Evolutionary conservation across 1,140 invertebrate genomes (phyloP), one percentile per base, ranked within the genome.

Genomic region (Drosophila pachea): DNA sequence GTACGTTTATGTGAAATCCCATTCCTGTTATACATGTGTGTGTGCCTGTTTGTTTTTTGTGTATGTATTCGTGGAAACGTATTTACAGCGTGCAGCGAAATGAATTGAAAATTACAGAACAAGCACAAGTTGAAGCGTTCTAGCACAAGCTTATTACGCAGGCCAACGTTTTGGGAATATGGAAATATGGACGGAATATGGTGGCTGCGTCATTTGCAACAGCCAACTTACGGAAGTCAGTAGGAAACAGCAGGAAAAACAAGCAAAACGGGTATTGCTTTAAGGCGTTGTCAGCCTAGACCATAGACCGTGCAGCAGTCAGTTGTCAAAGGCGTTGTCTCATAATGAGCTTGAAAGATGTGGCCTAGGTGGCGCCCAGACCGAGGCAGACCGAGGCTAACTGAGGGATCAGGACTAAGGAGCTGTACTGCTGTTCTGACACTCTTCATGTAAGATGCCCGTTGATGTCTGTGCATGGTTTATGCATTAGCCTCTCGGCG

Each of bases 381-480:
- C 73, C 22, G 22, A 22, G 22, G 22, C 22, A 22, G 22, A 22
- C 22, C 22, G 22, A 22, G 22, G 73, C 60, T 58, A 66, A 53
- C 65, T 33, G 50, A 42, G 62, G 38, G 14, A 73, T 64, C 58
- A 66, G 60, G 42, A 58, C 66, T 56, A 68, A 12, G 73, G 49
- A 52, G 42, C 53, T 14, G 36, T 52, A 35, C 48, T 62, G 68
- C 48, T 22, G 22, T 22, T 22, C 22, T 3, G 22, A 22, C 22
- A 22, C 49, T 56, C 62, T 70, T 79, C 72, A 78, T 72, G 68
- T 73, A 74, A 76, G 76, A 70, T 73, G 77, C 64, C 64, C 73
- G 82, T 78, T 86, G 82, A 86, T 81, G 79, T 81, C 79, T 84
- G 79, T 83, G 79, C 82, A 84, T 84, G 79, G 79, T 86, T 84